Evolutionary conservation across 23 tunicate species (phyloP).

Genomic region (Trididemnum nubilum): DNA sequence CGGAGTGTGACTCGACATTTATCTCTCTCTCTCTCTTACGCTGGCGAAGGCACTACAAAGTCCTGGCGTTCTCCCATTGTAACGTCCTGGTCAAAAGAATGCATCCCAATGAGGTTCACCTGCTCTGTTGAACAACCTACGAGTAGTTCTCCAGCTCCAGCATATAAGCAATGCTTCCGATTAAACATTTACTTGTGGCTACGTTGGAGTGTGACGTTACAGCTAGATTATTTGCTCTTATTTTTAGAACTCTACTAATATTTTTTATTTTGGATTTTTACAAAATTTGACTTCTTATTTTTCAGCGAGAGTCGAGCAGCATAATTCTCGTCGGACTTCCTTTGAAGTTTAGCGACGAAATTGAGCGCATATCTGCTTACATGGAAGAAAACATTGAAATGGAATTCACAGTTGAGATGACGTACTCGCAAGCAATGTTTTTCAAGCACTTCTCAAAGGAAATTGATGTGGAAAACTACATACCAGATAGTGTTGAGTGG

Average conservation of each 20-base stretch:
- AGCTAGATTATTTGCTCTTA: neutral
- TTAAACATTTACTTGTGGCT: no score
- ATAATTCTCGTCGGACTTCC: conserved; percentile 4
- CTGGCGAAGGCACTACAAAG: no score
- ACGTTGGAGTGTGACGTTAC: neutral
- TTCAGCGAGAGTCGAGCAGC: neutral
- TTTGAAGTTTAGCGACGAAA: neutral
- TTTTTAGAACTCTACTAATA: neutral
- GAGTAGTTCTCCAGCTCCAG: no score
- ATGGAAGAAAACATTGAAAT: neutral
- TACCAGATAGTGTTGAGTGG: conserved; percentile 3
- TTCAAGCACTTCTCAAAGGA: neutral
- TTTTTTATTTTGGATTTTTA: neutral
- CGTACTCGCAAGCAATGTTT: neutral
- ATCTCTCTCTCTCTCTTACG: no score
- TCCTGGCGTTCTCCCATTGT: no score
- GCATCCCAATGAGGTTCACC: no score
- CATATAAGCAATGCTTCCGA: neutral
- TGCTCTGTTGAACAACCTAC: no score
- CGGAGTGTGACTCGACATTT: no score
- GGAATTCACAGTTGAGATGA: neutral
- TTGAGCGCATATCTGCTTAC: neutral
- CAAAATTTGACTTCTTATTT: neutral
- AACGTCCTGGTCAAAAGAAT: no score
- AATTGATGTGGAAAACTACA: neutral